These are phyloP conservation scores for Macrochelys suwanniensis DNA, from an alignment of 2,797 vertebrate species.

Conservation along the genomic window DNA sequence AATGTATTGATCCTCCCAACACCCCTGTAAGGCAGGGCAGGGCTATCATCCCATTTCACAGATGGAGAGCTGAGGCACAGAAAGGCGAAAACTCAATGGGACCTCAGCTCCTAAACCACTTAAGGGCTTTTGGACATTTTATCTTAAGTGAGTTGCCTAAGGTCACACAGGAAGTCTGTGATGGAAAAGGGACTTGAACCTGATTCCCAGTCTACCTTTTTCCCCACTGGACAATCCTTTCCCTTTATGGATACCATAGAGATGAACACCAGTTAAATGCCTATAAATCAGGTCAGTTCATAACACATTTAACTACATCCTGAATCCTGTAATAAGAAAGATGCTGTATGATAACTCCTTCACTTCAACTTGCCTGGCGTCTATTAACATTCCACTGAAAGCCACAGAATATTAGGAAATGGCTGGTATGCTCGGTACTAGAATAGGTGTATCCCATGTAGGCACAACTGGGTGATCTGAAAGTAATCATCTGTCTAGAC, in stretches of 20 bases:
- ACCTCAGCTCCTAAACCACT: not conserved
- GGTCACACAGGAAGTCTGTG: not conserved
- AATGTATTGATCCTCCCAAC: not conserved
- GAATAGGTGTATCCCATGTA: not conserved
- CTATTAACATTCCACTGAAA: constrained; percentile 20
- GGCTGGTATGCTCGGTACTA: not conserved
- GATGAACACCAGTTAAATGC: not conserved
- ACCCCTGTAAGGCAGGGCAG: not conserved
- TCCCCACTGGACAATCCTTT: not conserved
- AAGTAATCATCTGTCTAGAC: constrained; percentile 35
- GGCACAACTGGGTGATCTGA: constrained; percentile 28
- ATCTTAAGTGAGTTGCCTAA: not conserved
- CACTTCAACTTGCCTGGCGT: not conserved
- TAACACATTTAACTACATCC: not conserved
- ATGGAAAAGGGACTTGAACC: not conserved
- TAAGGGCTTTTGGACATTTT: not conserved
- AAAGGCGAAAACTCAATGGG: not conserved
- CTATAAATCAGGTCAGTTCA: not conserved
- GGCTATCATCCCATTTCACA: not conserved
- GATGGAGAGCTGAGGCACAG: not conserved
- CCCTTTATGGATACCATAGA: not conserved
- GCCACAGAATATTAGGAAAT: constrained; percentile 36
- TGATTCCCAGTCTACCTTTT: not conserved
- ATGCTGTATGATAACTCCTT: accelerated
- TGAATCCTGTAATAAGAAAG: not conserved